These are phyloP conservation scores for Oxyruncus cristatus DNA, from an alignment of 2,113 vertebrate species.

Conservation along the genomic window DNA sequence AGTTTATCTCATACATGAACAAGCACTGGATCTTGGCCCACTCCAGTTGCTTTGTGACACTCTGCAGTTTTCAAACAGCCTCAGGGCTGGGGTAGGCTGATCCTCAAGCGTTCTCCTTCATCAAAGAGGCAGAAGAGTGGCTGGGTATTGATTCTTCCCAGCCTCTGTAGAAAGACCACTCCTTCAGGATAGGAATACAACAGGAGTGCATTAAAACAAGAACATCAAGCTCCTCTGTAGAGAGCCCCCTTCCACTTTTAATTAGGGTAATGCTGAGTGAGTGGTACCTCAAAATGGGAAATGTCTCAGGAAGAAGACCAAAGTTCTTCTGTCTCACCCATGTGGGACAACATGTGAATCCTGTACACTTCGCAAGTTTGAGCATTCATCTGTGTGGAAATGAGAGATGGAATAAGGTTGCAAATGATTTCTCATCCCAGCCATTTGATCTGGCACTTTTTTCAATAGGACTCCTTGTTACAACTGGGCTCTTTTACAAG, in stretches of 20 bases:
- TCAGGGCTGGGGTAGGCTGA: neutral
- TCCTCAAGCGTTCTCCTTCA: fast-evolving
- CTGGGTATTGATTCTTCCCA: neutral
- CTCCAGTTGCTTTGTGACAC: neutral
- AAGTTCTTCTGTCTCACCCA: neutral
- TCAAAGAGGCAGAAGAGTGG: neutral
- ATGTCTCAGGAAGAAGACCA: neutral
- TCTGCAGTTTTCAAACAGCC: neutral
- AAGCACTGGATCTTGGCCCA: neutral
- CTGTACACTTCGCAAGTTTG: neutral
- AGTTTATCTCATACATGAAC: neutral
- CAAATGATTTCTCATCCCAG: neutral
- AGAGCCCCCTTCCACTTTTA: neutral
- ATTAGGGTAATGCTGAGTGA: neutral
- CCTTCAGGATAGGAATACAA: neutral
- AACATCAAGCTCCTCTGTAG: neutral
- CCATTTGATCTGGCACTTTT: neutral
- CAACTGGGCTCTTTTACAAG: neutral
- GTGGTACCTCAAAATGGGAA: neutral
- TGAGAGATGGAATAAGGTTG: neutral
- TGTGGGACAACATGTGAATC: neutral
- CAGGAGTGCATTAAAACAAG: neutral
- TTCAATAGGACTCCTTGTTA: neutral
- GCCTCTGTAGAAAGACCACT: neutral
- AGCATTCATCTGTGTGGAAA: neutral